Percentiles rank a stretch among this genome's conserved stretches.
These are phyloP conservation scores for Tragelaphus eurycerus DNA, from an alignment of 2,797 vertebrate species.

Conservation along the genomic window DNA sequence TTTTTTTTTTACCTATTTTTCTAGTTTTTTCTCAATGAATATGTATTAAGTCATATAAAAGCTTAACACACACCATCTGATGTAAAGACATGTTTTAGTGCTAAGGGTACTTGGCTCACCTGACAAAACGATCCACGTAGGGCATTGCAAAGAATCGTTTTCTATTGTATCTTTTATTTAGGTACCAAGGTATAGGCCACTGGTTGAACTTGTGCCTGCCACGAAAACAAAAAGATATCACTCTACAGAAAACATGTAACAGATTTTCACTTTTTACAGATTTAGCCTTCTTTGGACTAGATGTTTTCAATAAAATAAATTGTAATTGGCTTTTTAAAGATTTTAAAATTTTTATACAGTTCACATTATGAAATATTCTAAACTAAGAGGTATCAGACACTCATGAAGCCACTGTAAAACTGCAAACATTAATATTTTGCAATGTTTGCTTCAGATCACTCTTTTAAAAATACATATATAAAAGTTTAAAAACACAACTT, in stretches of 20 bases:
- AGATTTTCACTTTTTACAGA: background rate
- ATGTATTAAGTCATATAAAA: background rate
- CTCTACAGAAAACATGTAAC: background rate
- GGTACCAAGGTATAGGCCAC: constrained; percentile 94
- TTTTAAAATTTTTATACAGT: background rate
- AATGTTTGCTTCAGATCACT: background rate
- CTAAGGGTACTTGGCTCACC: constrained; percentile 80
- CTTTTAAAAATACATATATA: background rate
- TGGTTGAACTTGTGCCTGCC: constrained; percentile 93
- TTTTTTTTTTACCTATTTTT: background rate
- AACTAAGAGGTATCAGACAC: background rate
- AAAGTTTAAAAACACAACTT: background rate
- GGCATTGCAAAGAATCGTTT: constrained; percentile 90
- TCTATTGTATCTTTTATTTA: constrained; percentile 90
- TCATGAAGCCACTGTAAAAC: background rate
- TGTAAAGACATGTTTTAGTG: background rate
- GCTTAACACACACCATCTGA: background rate
- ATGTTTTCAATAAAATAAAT: background rate
- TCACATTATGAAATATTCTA: background rate
- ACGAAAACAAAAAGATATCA: background rate
- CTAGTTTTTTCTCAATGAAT: background rate
- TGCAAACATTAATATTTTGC: background rate
- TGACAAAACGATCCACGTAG: constrained; percentile 88
- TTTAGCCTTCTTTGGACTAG: background rate
- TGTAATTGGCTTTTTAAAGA: background rate